Conservation (phyloP, 2,888 invertebrate species). For the Flexamia atlantica region DNA sequence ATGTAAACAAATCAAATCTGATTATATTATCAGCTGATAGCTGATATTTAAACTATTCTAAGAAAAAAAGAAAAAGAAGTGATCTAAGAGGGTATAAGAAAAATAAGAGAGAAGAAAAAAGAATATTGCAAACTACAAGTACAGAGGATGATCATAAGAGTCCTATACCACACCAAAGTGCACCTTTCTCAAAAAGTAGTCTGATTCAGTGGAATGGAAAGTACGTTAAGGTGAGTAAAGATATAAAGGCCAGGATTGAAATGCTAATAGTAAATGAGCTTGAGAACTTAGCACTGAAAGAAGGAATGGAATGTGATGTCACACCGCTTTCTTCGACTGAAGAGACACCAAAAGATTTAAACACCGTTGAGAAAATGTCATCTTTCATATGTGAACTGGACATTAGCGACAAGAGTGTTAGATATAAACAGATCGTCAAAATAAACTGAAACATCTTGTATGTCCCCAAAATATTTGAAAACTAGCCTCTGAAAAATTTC, state of each 20-base stretch:
- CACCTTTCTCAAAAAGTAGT: slow-evolving; percentile 13
- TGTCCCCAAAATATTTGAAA: too few relatives aligned
- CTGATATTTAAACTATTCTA: too few relatives aligned
- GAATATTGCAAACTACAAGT: not conserved
- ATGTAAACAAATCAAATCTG: too few relatives aligned
- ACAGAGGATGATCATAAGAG: not conserved
- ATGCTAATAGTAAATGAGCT: slow-evolving; percentile 55
- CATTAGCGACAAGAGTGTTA: slow-evolving; percentile 38
- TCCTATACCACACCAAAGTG: not conserved
- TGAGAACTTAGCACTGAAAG: slow-evolving; percentile 57
- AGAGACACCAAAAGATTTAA: not conserved
- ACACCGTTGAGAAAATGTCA: slow-evolving; percentile 29
- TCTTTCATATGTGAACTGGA: slow-evolving; percentile 59
- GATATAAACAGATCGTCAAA: too few relatives aligned
- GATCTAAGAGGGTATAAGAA: slow-evolving; percentile 9
- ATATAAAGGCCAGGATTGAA: slow-evolving; percentile 55
- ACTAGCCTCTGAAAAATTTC: too few relatives aligned
- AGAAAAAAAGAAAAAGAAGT: not conserved
- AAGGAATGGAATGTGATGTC: slow-evolving; percentile 59
- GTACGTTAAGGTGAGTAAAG: slow-evolving; percentile 24
- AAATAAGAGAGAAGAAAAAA: slow-evolving; percentile 6
- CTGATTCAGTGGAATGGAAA: slow-evolving; percentile 34
- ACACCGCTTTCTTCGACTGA: slow-evolving; percentile 14
- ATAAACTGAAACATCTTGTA: too few relatives aligned
- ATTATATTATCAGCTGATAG: too few relatives aligned